Evolutionary conservation across 2,113 vertebrate species (phyloP).

Genomic region (Salvator merianae): DNA sequence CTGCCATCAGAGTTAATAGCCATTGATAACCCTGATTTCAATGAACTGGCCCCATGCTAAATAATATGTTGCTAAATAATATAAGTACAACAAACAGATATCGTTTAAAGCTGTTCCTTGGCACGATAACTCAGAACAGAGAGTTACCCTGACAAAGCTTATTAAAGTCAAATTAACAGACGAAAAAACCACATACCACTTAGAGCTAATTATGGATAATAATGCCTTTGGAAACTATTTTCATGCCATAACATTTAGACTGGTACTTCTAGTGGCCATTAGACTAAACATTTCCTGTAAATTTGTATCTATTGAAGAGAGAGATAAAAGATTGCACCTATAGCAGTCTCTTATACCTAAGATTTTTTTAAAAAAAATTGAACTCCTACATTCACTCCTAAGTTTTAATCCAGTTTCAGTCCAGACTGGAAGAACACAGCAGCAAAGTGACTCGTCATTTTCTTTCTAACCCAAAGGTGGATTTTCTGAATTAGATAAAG

Average conservation of each 20-base stretch:
- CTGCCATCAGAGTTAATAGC: too few relatives aligned
- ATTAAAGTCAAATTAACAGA: constrained; percentile 35
- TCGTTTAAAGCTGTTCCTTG: neutral
- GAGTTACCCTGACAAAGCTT: constrained; percentile 28
- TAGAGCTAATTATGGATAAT: neutral
- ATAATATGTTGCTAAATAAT: neutral
- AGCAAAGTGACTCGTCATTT: too few relatives aligned
- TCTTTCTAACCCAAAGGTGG: too few relatives aligned
- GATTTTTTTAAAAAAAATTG: too few relatives aligned
- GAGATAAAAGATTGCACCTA: neutral
- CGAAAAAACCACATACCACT: neutral
- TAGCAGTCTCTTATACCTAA: neutral
- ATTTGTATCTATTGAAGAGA: neutral
- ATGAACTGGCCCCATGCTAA: neutral
- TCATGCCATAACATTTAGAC: neutral
- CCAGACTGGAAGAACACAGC: too few relatives aligned
- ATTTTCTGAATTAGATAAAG: too few relatives aligned
- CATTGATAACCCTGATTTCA: too few relatives aligned
- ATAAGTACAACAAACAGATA: neutral
- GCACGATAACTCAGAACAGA: constrained; percentile 26
- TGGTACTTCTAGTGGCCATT: constrained; percentile 6
- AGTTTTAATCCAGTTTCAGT: too few relatives aligned
- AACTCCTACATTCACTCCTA: too few relatives aligned
- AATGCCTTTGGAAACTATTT: constrained; percentile 34
- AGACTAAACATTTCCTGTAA: constrained; percentile 8